A percentile compares a stretch with the other conserved stretches of the same genome.
Evolutionary conservation across 1,140 invertebrate species (phyloP).

Genomic region (Drosophila eugracilis): DNA sequence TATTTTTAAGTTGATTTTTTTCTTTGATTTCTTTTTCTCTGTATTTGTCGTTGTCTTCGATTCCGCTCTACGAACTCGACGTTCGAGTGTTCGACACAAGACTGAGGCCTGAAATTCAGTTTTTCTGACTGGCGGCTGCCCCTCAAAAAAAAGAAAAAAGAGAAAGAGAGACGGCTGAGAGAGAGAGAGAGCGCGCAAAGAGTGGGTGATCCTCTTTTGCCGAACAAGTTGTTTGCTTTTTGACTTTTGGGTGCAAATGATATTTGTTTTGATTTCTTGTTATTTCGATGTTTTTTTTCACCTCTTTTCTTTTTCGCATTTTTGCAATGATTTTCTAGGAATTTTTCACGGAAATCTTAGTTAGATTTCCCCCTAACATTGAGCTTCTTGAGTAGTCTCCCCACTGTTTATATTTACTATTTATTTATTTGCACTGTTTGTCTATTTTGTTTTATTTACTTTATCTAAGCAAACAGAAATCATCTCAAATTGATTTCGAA

Average conservation of each 20-base stretch:
- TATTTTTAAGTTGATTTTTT: constrained; percentile 18
- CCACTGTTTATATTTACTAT: constrained; percentile 42
- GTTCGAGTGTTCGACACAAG: constrained; percentile 73
- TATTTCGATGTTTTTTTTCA: constrained; percentile 44
- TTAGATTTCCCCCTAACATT: constrained; percentile 9
- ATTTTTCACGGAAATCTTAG: constrained; percentile 39
- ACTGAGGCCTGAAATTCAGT: constrained; percentile 49
- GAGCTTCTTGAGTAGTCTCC: not conserved
- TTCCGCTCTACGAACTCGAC: constrained; percentile 57
- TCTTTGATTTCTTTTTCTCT: constrained; percentile 8
- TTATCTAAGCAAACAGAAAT: constrained; percentile 29
- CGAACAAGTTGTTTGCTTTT: constrained; percentile 26
- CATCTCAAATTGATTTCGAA: constrained; percentile 26
- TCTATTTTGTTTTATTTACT: constrained; percentile 38
- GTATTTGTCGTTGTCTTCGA: constrained; percentile 73
- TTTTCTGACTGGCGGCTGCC: constrained; percentile 22
- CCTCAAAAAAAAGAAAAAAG: constrained; percentile 8
- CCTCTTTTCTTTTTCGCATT: constrained; percentile 19
- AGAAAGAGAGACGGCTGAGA: not conserved
- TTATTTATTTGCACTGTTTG: constrained; percentile 46
- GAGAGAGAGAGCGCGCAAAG: not conserved
- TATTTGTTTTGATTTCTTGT: constrained; percentile 31
- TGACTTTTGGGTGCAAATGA: constrained; percentile 28
- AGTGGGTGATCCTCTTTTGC: constrained; percentile 8
- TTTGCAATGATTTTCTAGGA: constrained; percentile 28